Evolutionary conservation across 2,888 invertebrate genomes (phyloP), one percentile per base, ranked within the genome.

Genomic region (Trachelus stipa): DNA sequence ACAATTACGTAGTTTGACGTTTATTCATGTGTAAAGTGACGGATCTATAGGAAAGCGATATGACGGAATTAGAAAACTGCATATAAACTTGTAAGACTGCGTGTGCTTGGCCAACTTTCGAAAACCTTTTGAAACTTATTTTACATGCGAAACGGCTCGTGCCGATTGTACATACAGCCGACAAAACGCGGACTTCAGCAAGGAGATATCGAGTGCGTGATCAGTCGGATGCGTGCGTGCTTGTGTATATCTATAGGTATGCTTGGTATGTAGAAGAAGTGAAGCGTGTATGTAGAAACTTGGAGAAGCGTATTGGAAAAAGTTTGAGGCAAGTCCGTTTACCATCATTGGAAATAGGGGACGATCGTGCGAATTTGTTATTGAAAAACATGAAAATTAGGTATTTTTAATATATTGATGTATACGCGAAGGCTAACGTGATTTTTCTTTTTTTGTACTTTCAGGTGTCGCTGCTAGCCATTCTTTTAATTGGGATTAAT

Each of bases 71-170:
- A 77, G 79, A 73, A 79, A 79, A 79, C 37, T 79, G 76, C 79
- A 76, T 71, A 30, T 73, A 68, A 76, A 76, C 73, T 40, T 37
- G 11, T 12, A 15, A 73, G 15, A 73, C 56, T 31, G n/a, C 75
- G 34, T 31, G 69, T 9, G 81, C 80, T 73, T 81, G 81, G 80
- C 79, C 79, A 79, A 84, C 85, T 85, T 85, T 85, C 85, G 83
- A 85, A 85, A 86, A 81, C 73, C 81, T 84, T 79, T 81, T 82
- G 78, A 80, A 80, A 79, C 76, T 81, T 80, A 81, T 83, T 84
- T 79, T 68, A 77, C 80, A 81, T 85, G 82, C 82, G 73, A 35
- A 37, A 73, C 75, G 71, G 12, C 71, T 71, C 71, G 71, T 34
- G 71, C 15, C 71, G 71, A 31, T 12, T 34, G 71, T 71, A 31